These are phyloP conservation scores for Cercopithecus diana DNA, from an alignment of 2,797 vertebrate genomes.

Conservation along the genomic window DNA sequence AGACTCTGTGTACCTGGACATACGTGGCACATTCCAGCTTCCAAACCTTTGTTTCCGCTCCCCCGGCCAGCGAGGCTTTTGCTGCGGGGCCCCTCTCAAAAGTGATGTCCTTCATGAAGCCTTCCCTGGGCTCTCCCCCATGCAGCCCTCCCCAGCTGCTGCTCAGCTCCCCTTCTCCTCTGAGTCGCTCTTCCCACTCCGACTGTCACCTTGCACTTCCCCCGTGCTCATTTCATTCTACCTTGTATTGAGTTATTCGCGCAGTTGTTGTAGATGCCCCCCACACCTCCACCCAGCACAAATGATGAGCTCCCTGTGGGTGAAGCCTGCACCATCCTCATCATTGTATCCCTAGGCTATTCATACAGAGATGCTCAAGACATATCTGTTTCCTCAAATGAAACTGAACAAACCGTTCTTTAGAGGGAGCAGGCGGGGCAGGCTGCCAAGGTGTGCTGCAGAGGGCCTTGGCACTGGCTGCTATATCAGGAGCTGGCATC, in stretches of 20 bases:
- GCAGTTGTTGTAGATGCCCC: not conserved
- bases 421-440: constrained; percentile 28
- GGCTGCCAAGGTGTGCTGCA: not conserved
- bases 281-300: not conserved
- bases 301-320: not conserved
- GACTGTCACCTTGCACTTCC: not conserved
- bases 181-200: not conserved
- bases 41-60: not conserved
- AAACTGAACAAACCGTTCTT: constrained; percentile 52
- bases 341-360: not conserved
- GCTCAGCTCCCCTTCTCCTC: not conserved
- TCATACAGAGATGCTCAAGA: not conserved
- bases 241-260: not conserved
- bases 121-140: not conserved
- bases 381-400: constrained; percentile 22
- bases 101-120: not conserved
- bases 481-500: not conserved
- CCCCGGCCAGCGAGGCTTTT: not conserved
- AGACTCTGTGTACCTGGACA: not conserved
- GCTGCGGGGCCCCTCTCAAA: not conserved
- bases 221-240: not conserved
- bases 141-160: not conserved
- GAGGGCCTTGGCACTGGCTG: not conserved
- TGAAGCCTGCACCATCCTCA: not conserved
- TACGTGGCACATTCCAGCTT: not conserved